These are phyloP conservation scores for Alaudala cheleensis DNA, from an alignment of 2,113 vertebrate genomes.

Conservation along the genomic window DNA sequence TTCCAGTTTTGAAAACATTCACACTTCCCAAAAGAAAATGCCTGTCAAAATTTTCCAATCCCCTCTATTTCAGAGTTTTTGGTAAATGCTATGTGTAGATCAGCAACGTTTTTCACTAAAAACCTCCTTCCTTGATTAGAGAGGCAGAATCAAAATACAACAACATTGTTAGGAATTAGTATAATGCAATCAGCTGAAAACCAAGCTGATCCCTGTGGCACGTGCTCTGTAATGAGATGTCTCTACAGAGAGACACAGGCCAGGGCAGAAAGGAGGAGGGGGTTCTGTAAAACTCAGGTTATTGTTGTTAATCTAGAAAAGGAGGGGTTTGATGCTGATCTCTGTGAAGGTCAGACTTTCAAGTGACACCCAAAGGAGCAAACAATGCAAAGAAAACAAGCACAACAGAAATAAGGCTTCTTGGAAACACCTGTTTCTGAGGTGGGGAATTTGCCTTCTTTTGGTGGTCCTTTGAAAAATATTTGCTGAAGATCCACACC, in stretches of 20 bases:
- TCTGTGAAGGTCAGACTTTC: background rate
- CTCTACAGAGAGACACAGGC: background rate
- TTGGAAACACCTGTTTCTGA: background rate
- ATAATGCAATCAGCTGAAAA: slow-evolving; percentile 15
- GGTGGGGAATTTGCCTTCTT: background rate
- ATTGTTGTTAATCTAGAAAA: background rate
- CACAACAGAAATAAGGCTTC: background rate
- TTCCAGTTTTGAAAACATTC: background rate
- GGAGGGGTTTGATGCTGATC: background rate
- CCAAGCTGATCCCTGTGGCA: background rate
- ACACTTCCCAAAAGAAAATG: background rate
- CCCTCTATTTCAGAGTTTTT: background rate
- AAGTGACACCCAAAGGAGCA: background rate
- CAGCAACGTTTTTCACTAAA: background rate
- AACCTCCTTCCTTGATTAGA: background rate
- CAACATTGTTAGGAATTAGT: background rate
- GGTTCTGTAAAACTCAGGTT: background rate
- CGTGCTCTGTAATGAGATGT: background rate
- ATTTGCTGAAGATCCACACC: background rate
- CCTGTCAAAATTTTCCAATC: background rate
- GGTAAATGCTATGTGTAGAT: background rate
- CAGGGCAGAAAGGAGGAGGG: background rate
- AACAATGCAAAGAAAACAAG: background rate
- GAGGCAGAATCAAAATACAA: background rate
- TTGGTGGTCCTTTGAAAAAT: background rate